Evolutionary conservation across 2,888 invertebrate genomes (phyloP), one percentile per base, ranked within the genome.

Genomic region (Troglohyphantes excavatus): DNA sequence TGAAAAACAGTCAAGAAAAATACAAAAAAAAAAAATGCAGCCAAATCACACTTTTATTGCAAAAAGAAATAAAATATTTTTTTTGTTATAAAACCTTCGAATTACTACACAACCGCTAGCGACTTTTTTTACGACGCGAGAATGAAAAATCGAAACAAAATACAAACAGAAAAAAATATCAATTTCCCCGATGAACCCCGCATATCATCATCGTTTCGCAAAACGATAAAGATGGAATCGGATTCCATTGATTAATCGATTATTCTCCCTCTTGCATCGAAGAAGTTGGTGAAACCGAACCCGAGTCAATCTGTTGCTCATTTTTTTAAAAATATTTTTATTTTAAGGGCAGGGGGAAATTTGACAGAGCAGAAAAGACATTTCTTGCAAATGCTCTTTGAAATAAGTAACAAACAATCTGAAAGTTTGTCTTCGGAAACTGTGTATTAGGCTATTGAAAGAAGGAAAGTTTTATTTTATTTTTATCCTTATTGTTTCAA

Each of bases 211-310:
- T 78, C 86, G 86, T 67, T 59, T 43, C 39, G 65, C 39, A 53
- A n/a, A 21, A 75, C 23, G 53, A 53, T 53, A 53, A 53, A 61
- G 72, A 33, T 53, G 84, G 33, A 73, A 85, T 68, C 76, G 86
- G 78, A 78, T 84, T n/a, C 29, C 43, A 86, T 86, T 70, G 87
- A 87, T 87, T 86, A 86, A 87, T 87, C 87, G 87, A 87, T 87
- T 87, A n/a, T 6, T 53, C 29, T 11, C 43, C 33, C 26, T 21
- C 27, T 23, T 27, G 21, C 65, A n/a, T 33, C 19, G 81, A 72
- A 61, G 70, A 82, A 82, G 82, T 82, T 70, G 59, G 59, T 70
- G 82, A 33, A 82, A 82, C 82, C 81, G 61, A 82, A 82, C 61
- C 43, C 61, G 70, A 17, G 76, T 29, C 82, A 82, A 82, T 82